Conservation (phyloP, 2,797 vertebrate genomes). For the Myotis pilosus region DNA sequence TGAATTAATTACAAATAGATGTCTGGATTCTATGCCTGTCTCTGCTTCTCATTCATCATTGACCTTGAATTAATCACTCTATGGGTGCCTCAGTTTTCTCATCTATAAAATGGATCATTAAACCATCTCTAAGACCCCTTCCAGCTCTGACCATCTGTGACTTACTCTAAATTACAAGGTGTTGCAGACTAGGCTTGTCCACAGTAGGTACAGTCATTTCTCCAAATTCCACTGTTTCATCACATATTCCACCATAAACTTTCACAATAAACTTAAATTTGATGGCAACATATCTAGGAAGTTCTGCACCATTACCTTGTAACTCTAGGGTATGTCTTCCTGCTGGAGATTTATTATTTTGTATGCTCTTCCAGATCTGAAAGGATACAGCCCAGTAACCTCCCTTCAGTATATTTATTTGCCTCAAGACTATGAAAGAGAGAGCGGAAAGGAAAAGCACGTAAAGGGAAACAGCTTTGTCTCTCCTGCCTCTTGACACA, state of each 20-base stretch:
- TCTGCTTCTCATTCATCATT: not conserved
- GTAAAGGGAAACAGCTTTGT: not conserved
- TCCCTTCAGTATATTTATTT: not conserved
- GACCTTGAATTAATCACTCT: not conserved
- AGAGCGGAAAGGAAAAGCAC: not conserved
- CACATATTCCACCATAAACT: not conserved
- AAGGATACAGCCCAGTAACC: not conserved
- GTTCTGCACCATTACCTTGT: not conserved
- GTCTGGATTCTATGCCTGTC: not conserved
- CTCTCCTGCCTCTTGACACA: not conserved
- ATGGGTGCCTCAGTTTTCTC: not conserved
- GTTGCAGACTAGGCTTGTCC: not conserved
- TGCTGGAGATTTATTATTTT: not conserved
- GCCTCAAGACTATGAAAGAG: not conserved
- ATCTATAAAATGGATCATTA: not conserved
- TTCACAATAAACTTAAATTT: not conserved
- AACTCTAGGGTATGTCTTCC: not conserved
- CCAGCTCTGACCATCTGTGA: not conserved
- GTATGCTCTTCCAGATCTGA: not conserved
- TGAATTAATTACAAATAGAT: not conserved
- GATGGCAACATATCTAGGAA: not conserved
- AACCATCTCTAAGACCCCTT: not conserved
- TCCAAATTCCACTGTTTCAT: not conserved
- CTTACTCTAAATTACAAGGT: not conserved
- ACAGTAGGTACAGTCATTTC: not conserved